These are phyloP conservation scores for Gasterosteus aculeatus DNA, from an alignment of 2,113 vertebrate species.

Conservation along the genomic window DNA sequence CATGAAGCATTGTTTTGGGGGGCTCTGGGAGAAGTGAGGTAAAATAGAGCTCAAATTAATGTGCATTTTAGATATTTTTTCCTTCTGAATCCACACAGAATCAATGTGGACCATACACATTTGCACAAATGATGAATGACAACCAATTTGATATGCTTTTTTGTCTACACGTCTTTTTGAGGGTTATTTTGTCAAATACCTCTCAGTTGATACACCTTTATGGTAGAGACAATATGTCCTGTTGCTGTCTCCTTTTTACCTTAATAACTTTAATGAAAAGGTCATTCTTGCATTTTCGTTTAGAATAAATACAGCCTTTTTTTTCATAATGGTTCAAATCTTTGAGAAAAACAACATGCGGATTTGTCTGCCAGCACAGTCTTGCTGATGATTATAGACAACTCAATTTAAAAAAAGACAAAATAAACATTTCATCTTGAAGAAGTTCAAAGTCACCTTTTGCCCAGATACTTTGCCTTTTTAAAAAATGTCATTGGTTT, in stretches of 20 bases:
- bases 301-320: not conserved
- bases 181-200: not conserved
- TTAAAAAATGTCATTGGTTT: conserved; percentile 49
- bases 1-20: no score
- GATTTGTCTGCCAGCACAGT: conserved; percentile 4
- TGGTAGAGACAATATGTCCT: not conserved
- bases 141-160: not conserved
- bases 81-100: not conserved
- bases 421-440: conserved; percentile 53
- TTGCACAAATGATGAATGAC: not conserved
- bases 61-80: no score
- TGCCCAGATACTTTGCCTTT: conserved; percentile 58
- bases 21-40: no score
- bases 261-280: not conserved
- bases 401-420: conserved; percentile 24
- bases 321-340: not conserved
- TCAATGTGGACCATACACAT: not conserved
- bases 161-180: not conserved
- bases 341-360: not conserved
- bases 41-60: no score
- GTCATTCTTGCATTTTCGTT: not conserved
- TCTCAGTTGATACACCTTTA: not conserved
- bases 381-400: conserved; percentile 3
- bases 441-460: conserved; percentile 37
- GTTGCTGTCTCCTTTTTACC: not conserved